phyloP scores from a whole-genome alignment of 37 sponge, comb jelly and placozoan species.

The Amphimedon queenslandica region DNA sequence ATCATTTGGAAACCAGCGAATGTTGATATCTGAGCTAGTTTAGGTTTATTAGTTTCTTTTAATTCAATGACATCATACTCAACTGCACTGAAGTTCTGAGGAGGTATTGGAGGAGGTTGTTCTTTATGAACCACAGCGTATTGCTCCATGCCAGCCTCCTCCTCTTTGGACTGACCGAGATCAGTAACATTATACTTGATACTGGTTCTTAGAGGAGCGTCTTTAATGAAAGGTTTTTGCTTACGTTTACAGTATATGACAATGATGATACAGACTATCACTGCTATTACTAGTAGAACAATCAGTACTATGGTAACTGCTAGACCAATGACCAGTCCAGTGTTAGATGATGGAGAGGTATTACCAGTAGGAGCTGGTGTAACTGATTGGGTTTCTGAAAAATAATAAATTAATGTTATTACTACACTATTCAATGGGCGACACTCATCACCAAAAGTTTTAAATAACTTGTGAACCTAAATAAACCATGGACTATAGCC shows the following conservation, averaged over 20 bases:
- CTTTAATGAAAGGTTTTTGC: background rate
- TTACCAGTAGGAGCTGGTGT: no score
- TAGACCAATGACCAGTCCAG: no score
- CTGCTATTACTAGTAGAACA: constrained; percentile 3
- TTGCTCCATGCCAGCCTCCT: background rate
- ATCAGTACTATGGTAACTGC: background rate
- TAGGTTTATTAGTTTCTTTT: background rate
- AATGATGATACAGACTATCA: background rate
- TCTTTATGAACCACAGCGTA: background rate
- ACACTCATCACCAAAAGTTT: no score
- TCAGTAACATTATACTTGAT: background rate
- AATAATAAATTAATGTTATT: no score
- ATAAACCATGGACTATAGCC: no score
- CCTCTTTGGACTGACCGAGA: background rate
- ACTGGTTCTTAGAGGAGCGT: background rate
- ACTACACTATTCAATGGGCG: no score
- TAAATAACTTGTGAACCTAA: no score
- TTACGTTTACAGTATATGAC: background rate
- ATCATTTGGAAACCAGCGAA: background rate
- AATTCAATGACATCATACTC: background rate
- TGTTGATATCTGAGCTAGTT: background rate
- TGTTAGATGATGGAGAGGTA: no score
- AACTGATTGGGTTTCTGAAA: no score
- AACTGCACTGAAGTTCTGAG: background rate
- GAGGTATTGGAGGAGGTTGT: background rate